Conservation (phyloP, 2,888 invertebrate genomes). For the Podotricha telesiphe region DNA sequence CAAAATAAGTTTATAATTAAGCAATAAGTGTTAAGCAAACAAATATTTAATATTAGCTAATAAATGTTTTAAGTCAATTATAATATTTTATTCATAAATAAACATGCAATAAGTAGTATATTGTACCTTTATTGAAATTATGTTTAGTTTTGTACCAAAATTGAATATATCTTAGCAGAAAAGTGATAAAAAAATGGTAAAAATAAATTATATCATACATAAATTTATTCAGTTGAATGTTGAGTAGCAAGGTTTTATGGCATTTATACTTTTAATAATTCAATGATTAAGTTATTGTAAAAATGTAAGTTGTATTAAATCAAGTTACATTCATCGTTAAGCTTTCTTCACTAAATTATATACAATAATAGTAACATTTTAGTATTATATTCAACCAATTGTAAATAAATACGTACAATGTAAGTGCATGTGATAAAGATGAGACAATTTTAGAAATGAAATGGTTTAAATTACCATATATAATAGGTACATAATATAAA, state of each 20-base stretch:
- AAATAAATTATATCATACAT: too few relatives aligned
- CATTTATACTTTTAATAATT: too few relatives aligned
- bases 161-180: too few relatives aligned
- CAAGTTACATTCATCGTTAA: neutral
- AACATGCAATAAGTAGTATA: too few relatives aligned
- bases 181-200: too few relatives aligned
- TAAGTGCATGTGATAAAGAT: neutral
- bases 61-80: neutral
- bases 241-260: too few relatives aligned
- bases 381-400: neutral
- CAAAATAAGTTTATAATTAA: neutral
- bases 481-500: neutral
- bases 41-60: neutral
- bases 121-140: too few relatives aligned
- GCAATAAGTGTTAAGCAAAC: conserved; percentile 2
- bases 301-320: too few relatives aligned
- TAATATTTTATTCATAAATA: neutral
- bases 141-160: too few relatives aligned
- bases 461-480: neutral
- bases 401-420: neutral
- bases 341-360: neutral
- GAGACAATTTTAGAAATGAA: neutral
- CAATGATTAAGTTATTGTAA: too few relatives aligned
- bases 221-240: too few relatives aligned
- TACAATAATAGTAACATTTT: neutral